Evolutionary conservation across 1,140 invertebrate species (phyloP), one percentile per base, ranked within the genome.

Genomic region (Drosophila sucinea): DNA sequence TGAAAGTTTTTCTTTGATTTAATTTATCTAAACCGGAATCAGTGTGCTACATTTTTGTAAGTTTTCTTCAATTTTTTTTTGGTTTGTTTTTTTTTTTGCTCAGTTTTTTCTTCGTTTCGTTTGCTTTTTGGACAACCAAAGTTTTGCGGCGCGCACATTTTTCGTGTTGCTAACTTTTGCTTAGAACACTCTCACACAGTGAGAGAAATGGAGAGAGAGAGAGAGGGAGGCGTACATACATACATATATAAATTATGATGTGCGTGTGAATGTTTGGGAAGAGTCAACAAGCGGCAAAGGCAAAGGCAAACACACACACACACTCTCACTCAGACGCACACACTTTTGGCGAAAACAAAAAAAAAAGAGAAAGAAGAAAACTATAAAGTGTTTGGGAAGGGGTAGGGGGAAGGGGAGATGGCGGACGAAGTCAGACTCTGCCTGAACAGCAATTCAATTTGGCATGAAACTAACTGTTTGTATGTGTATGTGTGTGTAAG

Each of bases 161-260:
- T 89, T 86, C 77, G 73, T 89, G 84, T 89, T 83, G 80, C 79
- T 84, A 86, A 89, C 80, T 86, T 86, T 87, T 85, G 70, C 81
- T 87, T 65, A 85, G 81, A 67, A 61, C 60, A 60, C 73, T 64
- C 64, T 61, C 69, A 65, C 66, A 79, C 74, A 38, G 38, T 58
- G 35, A 33, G 51, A 66, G 54, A 58, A 38, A 61, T 57, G 25
- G 17, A 47, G 2, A 63, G 51, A 64, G 64, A 65, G 62, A 67
- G 67, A 65, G 27, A 60, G 62, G 71, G 70, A 65, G 33, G 51
- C 65, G 58, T 32, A 44, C 57, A 61, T 58, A 60, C 40, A 75
- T 60, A 73, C 73, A 73, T 73, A 73, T 74, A 55, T 71, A 73
- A 68, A 71, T 73, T 68, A 69, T 84, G 78, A 75, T 75, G 56